A percentile compares a stretch with the other conserved stretches of the same genome.
Evolutionary conservation across 1,140 invertebrate species (phyloP).

Genomic region (Pseudomyrmex sp.): DNA sequence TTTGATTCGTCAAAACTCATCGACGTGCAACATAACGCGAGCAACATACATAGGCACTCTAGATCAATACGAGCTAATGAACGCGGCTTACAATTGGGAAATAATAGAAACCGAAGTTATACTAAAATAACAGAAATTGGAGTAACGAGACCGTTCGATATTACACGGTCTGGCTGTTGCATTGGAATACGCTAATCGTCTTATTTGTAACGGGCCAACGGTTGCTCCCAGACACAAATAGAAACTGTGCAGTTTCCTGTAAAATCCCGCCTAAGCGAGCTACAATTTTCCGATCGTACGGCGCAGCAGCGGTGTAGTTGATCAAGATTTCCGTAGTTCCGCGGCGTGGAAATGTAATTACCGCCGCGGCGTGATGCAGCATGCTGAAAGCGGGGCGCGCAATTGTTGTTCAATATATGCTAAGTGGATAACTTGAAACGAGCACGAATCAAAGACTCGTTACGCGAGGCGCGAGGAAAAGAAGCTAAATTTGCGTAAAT

Average conservation of each 20-base stretch:
- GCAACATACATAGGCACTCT: not conserved
- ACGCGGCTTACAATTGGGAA: conserved; percentile 26
- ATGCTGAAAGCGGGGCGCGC: not conserved
- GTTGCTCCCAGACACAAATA: not conserved
- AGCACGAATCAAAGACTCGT: conserved; percentile 1
- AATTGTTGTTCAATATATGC: conserved; percentile 26
- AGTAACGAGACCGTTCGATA: not conserved
- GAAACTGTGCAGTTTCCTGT: not conserved
- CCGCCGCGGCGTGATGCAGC: not conserved
- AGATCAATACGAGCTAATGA: conserved; percentile 20
- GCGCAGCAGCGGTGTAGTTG: not conserved
- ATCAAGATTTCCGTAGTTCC: not conserved
- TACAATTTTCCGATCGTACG: conserved; percentile 24
- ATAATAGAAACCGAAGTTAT: conserved; percentile 12
- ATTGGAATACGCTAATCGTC: conserved; percentile 44
- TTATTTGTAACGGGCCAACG: conserved; percentile 43
- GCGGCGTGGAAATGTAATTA: not conserved
- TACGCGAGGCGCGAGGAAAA: not conserved
- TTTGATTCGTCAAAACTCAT: not conserved
- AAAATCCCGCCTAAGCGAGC: conserved; percentile 5
- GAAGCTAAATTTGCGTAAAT: conserved; percentile 51
- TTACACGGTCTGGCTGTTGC: conserved; percentile 15
- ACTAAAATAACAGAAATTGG: conserved; percentile 12
- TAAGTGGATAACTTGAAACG: conserved; percentile 23
- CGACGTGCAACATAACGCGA: conserved; percentile 12